phyloP scores from a whole-genome alignment of 2,113 vertebrate species.

The human region DNA sequence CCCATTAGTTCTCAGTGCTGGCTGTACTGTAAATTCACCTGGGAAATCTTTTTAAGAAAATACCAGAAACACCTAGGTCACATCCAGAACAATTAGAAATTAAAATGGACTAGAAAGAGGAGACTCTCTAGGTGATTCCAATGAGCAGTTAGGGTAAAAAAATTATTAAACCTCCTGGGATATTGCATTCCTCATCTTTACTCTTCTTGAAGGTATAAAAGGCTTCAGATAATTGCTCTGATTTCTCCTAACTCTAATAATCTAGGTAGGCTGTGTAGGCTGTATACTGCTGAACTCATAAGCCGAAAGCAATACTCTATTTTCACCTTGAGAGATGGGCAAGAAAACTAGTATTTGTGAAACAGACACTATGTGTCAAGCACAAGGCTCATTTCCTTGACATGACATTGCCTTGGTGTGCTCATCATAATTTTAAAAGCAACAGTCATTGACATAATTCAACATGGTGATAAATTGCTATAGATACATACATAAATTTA shows the following conservation, averaged over 20 bases:
- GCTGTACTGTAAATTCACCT: not conserved
- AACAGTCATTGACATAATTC: not conserved
- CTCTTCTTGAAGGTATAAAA: not conserved
- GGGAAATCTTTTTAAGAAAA: not conserved
- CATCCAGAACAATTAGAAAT: not conserved
- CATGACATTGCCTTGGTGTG: not conserved
- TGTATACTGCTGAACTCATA: not conserved
- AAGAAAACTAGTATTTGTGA: not conserved
- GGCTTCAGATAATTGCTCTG: not conserved
- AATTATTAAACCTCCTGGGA: not conserved
- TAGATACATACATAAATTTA: not conserved
- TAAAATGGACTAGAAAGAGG: not conserved
- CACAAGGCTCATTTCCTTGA: not conserved
- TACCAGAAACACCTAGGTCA: not conserved
- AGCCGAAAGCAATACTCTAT: not conserved
- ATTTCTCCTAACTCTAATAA: not conserved
- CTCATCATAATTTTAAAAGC: not conserved
- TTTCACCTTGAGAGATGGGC: not conserved
- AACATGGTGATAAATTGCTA: not conserved
- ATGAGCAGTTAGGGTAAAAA: not conserved
- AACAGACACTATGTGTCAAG: not conserved
- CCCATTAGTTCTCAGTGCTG: not conserved
- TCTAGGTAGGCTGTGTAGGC: not conserved
- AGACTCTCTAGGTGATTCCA: not conserved
- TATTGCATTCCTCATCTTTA: not conserved